These are phyloP conservation scores for Scaptomyza polygonia DNA, from an alignment of 2,888 invertebrate species.

Conservation along the genomic window DNA sequence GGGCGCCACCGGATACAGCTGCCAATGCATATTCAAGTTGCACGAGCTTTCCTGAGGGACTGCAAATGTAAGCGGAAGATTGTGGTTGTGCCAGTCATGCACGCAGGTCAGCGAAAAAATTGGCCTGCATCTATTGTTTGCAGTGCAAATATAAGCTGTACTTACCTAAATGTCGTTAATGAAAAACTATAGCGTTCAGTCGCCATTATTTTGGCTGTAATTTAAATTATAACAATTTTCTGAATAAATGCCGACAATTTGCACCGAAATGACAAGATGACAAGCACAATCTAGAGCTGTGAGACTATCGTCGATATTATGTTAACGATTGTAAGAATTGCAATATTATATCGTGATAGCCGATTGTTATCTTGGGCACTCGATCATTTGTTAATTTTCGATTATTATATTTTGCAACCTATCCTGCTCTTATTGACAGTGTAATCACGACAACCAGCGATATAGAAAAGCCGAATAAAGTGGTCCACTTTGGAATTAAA, in stretches of 20 bases:
- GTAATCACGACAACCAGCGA: slow-evolving; percentile 16
- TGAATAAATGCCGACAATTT: slow-evolving; percentile 52
- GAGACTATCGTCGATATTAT: slow-evolving; percentile 35
- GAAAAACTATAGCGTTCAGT: slow-evolving; percentile 99
- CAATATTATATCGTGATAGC: background rate
- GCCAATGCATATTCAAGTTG: slow-evolving; percentile 99
- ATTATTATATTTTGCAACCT: background rate
- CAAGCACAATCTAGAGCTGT: slow-evolving; percentile 68
- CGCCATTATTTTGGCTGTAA: slow-evolving; percentile 87
- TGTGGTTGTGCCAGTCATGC: slow-evolving; percentile 74
- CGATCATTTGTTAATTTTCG: background rate
- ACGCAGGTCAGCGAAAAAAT: slow-evolving; percentile 34
- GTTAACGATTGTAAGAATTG: background rate
- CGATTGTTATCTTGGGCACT: background rate
- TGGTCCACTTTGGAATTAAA: slow-evolving; percentile 19
- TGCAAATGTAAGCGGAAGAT: slow-evolving; percentile 85
- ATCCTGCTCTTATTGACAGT: slow-evolving; percentile 2
- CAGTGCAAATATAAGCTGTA: background rate
- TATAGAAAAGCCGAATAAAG: slow-evolving; percentile 3
- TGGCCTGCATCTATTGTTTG: no score
- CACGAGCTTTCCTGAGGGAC: slow-evolving; percentile 99
- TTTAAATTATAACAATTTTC: slow-evolving; percentile 44
- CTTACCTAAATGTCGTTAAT: slow-evolving; percentile 89
- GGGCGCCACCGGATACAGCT: slow-evolving; percentile 98
- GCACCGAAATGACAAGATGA: slow-evolving; percentile 71